These are phyloP conservation scores for Chloromyia formosa DNA, from an alignment of 2,888 invertebrate species.

Conservation along the genomic window DNA sequence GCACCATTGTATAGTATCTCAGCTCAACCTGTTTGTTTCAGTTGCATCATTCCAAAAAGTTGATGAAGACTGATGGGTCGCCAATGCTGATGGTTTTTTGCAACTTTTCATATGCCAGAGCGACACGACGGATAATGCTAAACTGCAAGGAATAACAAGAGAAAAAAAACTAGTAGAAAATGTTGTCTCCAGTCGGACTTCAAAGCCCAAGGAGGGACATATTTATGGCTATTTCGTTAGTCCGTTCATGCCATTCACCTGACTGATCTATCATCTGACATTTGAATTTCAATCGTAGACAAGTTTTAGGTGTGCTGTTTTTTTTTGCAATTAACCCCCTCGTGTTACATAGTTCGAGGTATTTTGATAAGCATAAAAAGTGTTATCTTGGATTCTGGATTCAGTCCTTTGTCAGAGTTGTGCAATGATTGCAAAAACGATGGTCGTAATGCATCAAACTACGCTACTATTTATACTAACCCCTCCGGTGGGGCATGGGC, in stretches of 20 bases:
- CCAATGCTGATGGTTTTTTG: slow-evolving; percentile 28
- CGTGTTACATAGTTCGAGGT: too few relatives aligned
- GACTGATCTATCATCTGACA: slow-evolving; percentile 44
- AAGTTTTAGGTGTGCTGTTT: not conserved
- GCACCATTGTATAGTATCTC: not conserved
- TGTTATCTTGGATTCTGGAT: too few relatives aligned
- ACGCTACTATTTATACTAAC: too few relatives aligned
- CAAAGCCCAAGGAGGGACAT: not conserved
- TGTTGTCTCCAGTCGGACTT: not conserved
- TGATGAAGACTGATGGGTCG: slow-evolving; percentile 43
- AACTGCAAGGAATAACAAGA: too few relatives aligned
- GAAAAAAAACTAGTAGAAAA: not conserved
- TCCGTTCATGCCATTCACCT: slow-evolving; percentile 25
- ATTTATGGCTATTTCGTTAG: slow-evolving; percentile 19
- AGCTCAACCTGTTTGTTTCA: not conserved
- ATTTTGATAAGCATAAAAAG: too few relatives aligned
- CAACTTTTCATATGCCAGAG: not conserved
- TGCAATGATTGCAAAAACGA: too few relatives aligned
- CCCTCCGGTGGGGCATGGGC: too few relatives aligned
- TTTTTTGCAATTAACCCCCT: too few relatives aligned
- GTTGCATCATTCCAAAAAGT: slow-evolving; percentile 16
- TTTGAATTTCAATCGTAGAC: slow-evolving; percentile 42
- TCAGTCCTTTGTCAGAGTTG: too few relatives aligned
- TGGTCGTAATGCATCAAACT: too few relatives aligned
- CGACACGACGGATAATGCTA: too few relatives aligned